Percentiles rank a stretch among this genome's conserved stretches.
phyloP scores from a whole-genome alignment of 1,140 invertebrate species.

The Drosophila orena region DNA sequence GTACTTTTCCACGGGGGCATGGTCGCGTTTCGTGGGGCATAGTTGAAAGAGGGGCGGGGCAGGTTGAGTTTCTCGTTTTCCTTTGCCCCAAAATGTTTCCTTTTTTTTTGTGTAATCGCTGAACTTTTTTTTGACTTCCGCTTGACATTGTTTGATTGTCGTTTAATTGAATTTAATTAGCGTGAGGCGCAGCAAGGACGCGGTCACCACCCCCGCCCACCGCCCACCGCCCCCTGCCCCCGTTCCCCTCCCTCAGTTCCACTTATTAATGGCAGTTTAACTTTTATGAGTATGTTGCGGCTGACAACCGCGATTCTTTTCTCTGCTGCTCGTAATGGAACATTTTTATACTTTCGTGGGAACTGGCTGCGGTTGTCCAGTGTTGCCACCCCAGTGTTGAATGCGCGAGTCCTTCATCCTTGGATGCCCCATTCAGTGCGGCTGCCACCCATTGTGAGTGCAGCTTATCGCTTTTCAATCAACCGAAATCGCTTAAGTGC shows the following conservation, averaged over 20 bases:
- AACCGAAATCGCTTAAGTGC: conserved; percentile 46
- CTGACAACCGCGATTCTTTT: conserved; percentile 41
- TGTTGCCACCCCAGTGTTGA: conserved; percentile 2
- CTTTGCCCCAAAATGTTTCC: conserved; percentile 5
- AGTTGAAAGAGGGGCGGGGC: neutral
- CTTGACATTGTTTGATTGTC: conserved; percentile 84
- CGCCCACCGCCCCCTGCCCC: neutral
- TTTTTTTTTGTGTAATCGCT: conserved; percentile 37
- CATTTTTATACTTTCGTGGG: conserved; percentile 29
- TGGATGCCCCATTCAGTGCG: neutral
- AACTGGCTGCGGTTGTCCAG: conserved; percentile 42
- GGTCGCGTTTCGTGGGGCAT: neutral
- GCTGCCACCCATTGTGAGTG: conserved; percentile 1
- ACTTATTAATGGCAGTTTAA: conserved; percentile 76
- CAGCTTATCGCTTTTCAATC: conserved; percentile 56
- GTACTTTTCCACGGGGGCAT: conserved; percentile 15
- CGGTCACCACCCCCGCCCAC: conserved; percentile 1
- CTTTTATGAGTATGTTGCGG: conserved; percentile 69
- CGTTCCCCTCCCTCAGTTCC: conserved; percentile 9
- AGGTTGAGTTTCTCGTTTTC: conserved; percentile 35
- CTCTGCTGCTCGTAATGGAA: neutral
- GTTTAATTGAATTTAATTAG: conserved; percentile 85
- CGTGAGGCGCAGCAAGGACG: conserved; percentile 71
- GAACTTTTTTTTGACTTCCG: conserved; percentile 67
- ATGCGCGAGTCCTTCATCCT: neutral